These are phyloP conservation scores for Archaeoteleia sp. DNA, from an alignment of 2,888 invertebrate genomes.

Conservation along the genomic window DNA sequence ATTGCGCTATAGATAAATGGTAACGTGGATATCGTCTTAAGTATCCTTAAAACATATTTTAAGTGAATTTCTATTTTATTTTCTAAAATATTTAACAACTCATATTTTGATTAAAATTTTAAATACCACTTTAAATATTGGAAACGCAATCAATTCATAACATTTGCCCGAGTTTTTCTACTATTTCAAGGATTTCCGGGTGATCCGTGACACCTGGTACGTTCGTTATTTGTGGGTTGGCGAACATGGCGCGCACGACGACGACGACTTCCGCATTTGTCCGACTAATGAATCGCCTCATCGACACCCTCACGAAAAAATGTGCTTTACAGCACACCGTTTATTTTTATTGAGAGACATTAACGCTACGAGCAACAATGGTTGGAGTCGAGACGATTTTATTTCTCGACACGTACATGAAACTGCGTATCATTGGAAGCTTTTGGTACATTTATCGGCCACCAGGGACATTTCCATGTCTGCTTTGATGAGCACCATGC, in stretches of 20 bases:
- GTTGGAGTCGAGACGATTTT: constrained; percentile 17
- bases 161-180: no score
- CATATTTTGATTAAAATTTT: no score
- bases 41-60: no score
- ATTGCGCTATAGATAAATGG: no score
- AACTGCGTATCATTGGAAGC: constrained; percentile 9
- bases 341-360: constrained; percentile 52
- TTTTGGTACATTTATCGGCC: constrained; percentile 34
- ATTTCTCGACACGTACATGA: constrained; percentile 40
- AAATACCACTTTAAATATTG: no score
- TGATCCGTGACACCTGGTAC: constrained; percentile 26
- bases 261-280: constrained; percentile 65
- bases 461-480: constrained; percentile 37
- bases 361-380: constrained; percentile 30
- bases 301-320: constrained; percentile 52
- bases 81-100: no score
- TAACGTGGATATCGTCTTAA: no score
- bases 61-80: no score
- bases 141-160: no score
- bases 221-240: constrained; percentile 36
- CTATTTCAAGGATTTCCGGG: no score
- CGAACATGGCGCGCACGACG: constrained; percentile 37
- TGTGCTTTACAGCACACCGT: constrained; percentile 39
- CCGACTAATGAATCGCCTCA: constrained; percentile 72
- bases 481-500: constrained; percentile 50